Base-by-base conservation (phyloP, 2,888 invertebrate species). In the Xylophagus ater region DNA sequence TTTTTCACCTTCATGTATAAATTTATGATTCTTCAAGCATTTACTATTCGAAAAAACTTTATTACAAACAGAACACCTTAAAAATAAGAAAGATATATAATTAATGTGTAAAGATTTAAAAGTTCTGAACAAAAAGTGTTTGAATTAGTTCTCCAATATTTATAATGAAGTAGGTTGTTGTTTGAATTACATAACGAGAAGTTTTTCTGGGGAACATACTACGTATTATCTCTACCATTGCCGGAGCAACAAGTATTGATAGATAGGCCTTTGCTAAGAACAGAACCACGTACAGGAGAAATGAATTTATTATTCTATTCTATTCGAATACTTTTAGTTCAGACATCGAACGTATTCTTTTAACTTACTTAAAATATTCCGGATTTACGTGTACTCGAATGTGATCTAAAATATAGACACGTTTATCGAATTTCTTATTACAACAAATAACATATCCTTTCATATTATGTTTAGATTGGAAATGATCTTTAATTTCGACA, bases 301-400 rank as follows among this genome's bases (percentile, higher is more conserved):
- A n/a, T n/a, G n/a, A n/a, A n/a, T n/a, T n/a, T n/a, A n/a, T n/a
- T n/a, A n/a, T n/a, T n/a, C n/a, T n/a, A n/a, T n/a, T n/a, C n/a
- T n/a, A n/a, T n/a, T n/a, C n/a, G n/a, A n/a, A n/a, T n/a, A n/a
- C n/a, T n/a, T n/a, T n/a, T n/a, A n/a, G n/a, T n/a, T n/a, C n/a
- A n/a, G n/a, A n/a, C n/a, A n/a, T n/a, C n/a, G n/a, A n/a, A n/a
- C 8, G 12, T 6, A 18, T 26, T 15, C 10, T 4, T 6, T 30
- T 15, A 9, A 50, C 48, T 48, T 52, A 63, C 63, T 59, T 63
- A 35, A 60, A 64, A 42, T 57, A 56, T 40, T 62, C 60, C 2
- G 63, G 63, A 52, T 64, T 56, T 8, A 55, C 39, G 44, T 64
- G 64, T 3, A 56, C 54, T 29, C 60, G 56, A 2, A 64, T 58